Conservation (phyloP, 2,113 vertebrate species). For the Danionella cerebrum region DNA sequence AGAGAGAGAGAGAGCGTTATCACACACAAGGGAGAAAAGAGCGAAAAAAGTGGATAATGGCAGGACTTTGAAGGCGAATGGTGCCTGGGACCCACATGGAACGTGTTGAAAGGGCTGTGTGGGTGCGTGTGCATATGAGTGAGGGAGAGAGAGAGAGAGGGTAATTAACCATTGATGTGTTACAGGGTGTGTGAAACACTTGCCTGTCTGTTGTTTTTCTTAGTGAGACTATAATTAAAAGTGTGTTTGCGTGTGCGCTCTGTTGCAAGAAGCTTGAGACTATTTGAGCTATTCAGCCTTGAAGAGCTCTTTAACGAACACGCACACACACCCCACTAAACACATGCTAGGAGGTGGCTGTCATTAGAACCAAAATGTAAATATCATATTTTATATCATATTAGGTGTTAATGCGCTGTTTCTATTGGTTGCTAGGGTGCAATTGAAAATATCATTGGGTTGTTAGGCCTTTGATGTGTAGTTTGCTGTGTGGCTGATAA, state of each 20-base stretch:
- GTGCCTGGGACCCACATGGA: conserved; percentile 8
- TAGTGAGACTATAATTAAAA: conserved; percentile 9
- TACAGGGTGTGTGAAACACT: conserved; percentile 33
- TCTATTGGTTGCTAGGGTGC: too few species aligned
- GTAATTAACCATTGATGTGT: conserved; percentile 49
- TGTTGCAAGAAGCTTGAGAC: conserved; percentile 14
- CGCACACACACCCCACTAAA: too few species aligned
- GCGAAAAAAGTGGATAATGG: conserved; percentile 9
- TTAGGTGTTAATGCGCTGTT: too few species aligned
- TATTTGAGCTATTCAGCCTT: conserved; percentile 28
- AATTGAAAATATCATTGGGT: too few species aligned
- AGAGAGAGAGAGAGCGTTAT: conserved; percentile 42
- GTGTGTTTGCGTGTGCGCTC: conserved; percentile 18
- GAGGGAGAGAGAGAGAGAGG: conserved; percentile 24
- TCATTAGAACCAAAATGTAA: too few species aligned
- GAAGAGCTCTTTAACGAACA: conserved; percentile 18
- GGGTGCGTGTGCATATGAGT: conserved; percentile 36
- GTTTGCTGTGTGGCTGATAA: too few species aligned
- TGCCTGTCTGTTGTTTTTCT: conserved; percentile 49
- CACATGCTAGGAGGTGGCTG: too few species aligned
- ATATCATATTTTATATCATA: too few species aligned
- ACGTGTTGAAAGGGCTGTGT: conserved; percentile 33
- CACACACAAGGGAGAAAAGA: conserved; percentile 53
- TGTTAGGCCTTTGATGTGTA: too few species aligned
- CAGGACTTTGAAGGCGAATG: conserved; percentile 42